phyloP scores from a whole-genome alignment of 2,113 vertebrate species.

The Excalfactoria chinensis region DNA sequence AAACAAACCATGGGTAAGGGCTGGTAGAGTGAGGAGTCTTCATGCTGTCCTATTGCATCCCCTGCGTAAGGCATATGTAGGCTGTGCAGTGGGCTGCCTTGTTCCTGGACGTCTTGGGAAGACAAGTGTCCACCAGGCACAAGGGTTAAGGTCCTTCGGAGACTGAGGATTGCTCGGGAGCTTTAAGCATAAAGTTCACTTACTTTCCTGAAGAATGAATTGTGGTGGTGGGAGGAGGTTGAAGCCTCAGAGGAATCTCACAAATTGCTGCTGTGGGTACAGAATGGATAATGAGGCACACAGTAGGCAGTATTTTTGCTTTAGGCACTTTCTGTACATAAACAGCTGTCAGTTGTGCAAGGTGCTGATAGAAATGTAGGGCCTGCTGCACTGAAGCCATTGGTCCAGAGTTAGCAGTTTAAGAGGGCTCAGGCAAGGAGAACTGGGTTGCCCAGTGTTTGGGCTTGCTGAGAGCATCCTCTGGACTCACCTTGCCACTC shows the following conservation, averaged over 20 bases:
- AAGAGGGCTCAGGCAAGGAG: neutral
- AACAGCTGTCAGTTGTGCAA: neutral
- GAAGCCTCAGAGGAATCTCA: neutral
- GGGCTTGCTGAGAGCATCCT: neutral
- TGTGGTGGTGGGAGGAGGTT: neutral
- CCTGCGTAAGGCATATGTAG: neutral
- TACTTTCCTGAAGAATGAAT: neutral
- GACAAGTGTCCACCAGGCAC: neutral
- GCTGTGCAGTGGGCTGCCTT: neutral
- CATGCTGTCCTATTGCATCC: neutral
- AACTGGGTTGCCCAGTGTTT: neutral
- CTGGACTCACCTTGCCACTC: neutral
- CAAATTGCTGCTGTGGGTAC: neutral
- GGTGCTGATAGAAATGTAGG: neutral
- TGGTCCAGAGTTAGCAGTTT: neutral
- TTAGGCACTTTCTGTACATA: neutral
- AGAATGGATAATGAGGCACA: rapidly evolving
- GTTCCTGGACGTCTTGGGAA: neutral
- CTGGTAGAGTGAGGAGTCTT: neutral
- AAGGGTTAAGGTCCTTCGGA: neutral
- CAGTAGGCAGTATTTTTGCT: neutral
- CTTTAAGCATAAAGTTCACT: neutral
- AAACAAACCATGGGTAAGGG: constrained; percentile 87
- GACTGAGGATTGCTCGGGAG: rapidly evolving
- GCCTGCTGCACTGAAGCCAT: neutral